phyloP scores from a whole-genome alignment of 2,113 vertebrate species.

The Callipepla squamata region DNA sequence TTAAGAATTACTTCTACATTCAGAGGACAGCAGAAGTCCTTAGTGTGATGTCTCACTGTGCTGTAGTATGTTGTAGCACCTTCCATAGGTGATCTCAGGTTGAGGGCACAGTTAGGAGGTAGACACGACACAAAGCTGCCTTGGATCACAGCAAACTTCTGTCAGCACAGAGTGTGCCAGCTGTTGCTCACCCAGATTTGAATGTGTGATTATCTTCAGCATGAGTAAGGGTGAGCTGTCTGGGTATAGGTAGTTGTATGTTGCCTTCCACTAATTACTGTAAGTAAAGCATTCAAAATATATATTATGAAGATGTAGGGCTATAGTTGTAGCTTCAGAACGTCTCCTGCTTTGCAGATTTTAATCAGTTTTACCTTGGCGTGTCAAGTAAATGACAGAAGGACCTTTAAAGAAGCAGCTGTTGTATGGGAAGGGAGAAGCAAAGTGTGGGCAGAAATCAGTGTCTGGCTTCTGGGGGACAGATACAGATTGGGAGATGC shows the following conservation, averaged over 20 bases:
- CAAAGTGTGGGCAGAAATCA: neutral
- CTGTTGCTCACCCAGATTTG: neutral
- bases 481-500: neutral
- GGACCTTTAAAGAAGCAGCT: neutral
- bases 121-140: neutral
- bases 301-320: neutral
- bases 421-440: neutral
- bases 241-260: neutral
- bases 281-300: neutral
- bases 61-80: neutral
- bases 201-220: neutral
- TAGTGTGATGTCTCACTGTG: rapidly evolving
- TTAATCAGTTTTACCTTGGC: neutral
- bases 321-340: neutral
- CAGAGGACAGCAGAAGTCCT: neutral
- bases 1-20: neutral
- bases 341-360: neutral
- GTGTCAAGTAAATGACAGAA: neutral
- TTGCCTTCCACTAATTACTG: neutral
- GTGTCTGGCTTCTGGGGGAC: neutral
- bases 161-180: neutral
- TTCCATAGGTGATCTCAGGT: neutral
- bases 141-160: neutral
- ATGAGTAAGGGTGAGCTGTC: neutral
- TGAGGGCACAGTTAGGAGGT: neutral